phyloP scores from a whole-genome alignment of 1,140 invertebrate species.

The Pogonognathellus flavescens region DNA sequence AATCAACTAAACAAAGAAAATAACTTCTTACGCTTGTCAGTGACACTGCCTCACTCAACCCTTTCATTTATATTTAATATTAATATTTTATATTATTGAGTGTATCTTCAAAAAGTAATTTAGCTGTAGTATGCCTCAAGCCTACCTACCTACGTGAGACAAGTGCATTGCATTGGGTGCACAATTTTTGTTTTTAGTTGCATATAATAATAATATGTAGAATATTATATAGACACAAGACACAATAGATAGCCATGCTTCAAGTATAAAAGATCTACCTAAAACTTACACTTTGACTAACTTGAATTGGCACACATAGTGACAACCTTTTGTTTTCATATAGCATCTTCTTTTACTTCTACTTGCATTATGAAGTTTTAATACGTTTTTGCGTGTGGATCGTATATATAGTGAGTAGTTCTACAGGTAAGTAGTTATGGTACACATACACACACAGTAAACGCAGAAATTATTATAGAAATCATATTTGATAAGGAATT shows the following conservation, averaged over 20 bases:
- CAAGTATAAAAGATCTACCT: slow-evolving; percentile 9
- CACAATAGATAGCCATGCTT: too few species aligned
- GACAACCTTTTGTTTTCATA: not conserved
- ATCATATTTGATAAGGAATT: slow-evolving; percentile 33
- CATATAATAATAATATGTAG: not conserved
- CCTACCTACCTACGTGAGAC: not conserved
- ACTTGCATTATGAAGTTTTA: too few species aligned
- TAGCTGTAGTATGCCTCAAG: not conserved
- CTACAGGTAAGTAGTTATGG: too few species aligned
- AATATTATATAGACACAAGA: too few species aligned
- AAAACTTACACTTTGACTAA: slow-evolving; percentile 18
- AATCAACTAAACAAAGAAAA: slow-evolving; percentile 12
- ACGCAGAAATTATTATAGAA: slow-evolving; percentile 8
- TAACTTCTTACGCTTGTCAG: not conserved
- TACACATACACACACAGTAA: not conserved
- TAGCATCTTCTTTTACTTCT: too few species aligned
- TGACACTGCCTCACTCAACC: not conserved
- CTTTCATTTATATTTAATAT: not conserved
- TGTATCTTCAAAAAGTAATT: not conserved
- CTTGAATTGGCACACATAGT: not conserved
- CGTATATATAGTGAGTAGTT: too few species aligned
- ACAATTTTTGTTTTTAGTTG: too few species aligned
- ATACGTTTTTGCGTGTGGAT: too few species aligned
- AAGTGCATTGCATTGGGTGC: too few species aligned
- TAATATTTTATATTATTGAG: not conserved